These are phyloP conservation scores for Cenopis cana DNA, from an alignment of 2,888 invertebrate genomes.

Conservation along the genomic window DNA sequence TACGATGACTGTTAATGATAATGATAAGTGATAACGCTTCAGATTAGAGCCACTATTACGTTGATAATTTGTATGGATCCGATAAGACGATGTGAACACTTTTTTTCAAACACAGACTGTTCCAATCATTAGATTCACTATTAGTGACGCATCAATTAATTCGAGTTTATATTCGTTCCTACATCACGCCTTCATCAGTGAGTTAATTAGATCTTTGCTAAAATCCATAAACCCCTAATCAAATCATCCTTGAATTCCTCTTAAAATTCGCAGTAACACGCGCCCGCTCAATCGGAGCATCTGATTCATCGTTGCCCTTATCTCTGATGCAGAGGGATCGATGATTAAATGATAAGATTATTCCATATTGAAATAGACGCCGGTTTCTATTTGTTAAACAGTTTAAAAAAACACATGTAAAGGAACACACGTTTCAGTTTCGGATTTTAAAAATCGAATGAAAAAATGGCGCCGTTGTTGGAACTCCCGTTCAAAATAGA, in stretches of 20 bases:
- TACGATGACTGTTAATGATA: too few species aligned
- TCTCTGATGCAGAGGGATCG: conserved; percentile 55
- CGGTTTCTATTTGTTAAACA: conserved; percentile 51
- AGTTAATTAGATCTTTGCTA: conserved; percentile 11
- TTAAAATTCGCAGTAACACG: background rate
- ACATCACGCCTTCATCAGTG: background rate
- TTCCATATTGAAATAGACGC: conserved; percentile 58
- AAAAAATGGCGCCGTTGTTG: conserved; percentile 67
- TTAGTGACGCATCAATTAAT: background rate
- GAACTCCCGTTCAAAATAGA: conserved; percentile 71
- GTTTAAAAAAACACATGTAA: conserved; percentile 8
- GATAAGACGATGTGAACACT: too few species aligned
- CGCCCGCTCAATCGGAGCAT: background rate
- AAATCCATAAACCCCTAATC: conserved; percentile 19
- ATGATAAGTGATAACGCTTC: too few species aligned
- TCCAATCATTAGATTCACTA: background rate
- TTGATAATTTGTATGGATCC: too few species aligned
- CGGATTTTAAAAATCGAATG: background rate
- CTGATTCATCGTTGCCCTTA: conserved; percentile 27
- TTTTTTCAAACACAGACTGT: too few species aligned
- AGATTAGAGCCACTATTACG: too few species aligned
- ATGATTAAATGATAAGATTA: conserved; percentile 64
- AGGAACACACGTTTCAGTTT: conserved; percentile 15
- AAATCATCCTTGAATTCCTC: conserved; percentile 15
- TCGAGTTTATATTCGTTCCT: background rate